phyloP scores from a whole-genome alignment of 2,888 invertebrate species.

The Coremacera marginata region DNA sequence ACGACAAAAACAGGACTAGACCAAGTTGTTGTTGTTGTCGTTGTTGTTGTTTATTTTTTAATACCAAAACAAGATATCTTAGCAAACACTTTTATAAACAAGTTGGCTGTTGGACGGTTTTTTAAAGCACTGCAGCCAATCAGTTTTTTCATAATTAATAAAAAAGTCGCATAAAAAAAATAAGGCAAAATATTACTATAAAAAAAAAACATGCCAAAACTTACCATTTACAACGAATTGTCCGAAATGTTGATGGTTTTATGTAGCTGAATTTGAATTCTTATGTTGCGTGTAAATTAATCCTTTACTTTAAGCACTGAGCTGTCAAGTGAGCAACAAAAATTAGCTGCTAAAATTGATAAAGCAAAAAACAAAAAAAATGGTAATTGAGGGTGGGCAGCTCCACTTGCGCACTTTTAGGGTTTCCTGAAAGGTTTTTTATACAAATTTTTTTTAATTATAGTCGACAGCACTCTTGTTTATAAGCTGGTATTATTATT shows the following conservation, averaged over 20 bases:
- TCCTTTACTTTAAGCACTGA: background rate
- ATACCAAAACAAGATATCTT: background rate
- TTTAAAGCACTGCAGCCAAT: too few relatives aligned
- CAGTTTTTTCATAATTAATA: too few relatives aligned
- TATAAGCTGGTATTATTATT: too few relatives aligned
- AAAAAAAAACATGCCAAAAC: background rate
- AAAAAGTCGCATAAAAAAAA: too few relatives aligned
- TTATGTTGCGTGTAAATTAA: constrained; percentile 20
- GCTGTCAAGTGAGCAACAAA: background rate
- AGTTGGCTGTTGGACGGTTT: too few relatives aligned
- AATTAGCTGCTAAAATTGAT: background rate
- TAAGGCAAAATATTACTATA: background rate
- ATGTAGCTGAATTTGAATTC: background rate
- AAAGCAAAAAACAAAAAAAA: background rate
- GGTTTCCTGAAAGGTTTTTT: background rate
- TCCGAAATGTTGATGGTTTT: constrained; percentile 2
- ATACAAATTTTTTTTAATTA: background rate
- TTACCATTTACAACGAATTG: background rate
- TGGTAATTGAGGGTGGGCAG: background rate
- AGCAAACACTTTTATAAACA: background rate
- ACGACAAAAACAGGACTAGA: background rate
- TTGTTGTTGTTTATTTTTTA: background rate
- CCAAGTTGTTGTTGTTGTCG: background rate
- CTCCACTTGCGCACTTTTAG: constrained; percentile 21
- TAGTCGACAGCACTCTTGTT: too few relatives aligned